These are phyloP conservation scores for Haliaeetus albicilla DNA, from an alignment of 2,797 vertebrate species.

Conservation along the genomic window DNA sequence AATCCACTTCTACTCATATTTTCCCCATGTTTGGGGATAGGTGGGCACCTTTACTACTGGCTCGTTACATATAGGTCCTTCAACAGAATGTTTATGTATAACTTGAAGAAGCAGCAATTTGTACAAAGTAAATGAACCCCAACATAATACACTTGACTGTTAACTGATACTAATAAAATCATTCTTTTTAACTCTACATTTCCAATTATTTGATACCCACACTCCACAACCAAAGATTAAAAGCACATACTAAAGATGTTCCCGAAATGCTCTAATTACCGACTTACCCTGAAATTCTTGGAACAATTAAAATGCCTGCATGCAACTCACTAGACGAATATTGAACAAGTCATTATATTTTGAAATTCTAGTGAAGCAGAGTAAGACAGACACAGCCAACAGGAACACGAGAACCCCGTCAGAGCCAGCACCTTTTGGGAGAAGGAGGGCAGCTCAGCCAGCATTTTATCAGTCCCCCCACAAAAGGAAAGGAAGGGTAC, in stretches of 20 bases:
- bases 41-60: background rate
- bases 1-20: background rate
- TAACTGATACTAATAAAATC: background rate
- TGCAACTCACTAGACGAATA: background rate
- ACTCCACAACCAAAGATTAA: background rate
- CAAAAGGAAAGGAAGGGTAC: background rate
- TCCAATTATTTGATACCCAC: background rate
- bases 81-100: background rate
- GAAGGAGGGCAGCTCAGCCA: background rate
- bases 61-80: background rate
- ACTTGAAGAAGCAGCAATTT: background rate
- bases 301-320: background rate
- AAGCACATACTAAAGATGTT: background rate
- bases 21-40: background rate
- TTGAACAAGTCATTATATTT: background rate
- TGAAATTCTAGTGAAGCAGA: background rate
- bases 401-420: background rate
- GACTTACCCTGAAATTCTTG: background rate
- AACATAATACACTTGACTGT: background rate
- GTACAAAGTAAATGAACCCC: background rate
- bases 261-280: background rate
- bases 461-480: background rate
- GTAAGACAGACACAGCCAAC: background rate
- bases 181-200: background rate
- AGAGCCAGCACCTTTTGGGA: background rate